Conservation (phyloP, 1,140 invertebrate genomes). For the Solenopsis fugax region DNA sequence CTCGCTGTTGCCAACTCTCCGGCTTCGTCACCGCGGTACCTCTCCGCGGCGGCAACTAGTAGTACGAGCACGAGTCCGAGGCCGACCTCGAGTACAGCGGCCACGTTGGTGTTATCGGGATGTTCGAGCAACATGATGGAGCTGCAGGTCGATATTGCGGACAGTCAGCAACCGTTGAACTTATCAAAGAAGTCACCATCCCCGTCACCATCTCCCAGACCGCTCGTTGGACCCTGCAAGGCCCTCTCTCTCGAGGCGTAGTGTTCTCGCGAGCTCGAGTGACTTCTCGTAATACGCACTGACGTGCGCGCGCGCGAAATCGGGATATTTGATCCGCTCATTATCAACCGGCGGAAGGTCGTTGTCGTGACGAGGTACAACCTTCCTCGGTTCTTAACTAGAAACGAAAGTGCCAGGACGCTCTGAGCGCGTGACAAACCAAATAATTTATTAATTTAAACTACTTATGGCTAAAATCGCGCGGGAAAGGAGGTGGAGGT, state of each 20-base stretch:
- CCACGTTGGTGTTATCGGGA: conserved; percentile 82
- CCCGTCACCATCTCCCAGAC: conserved; percentile 91
- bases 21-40: conserved; percentile 83
- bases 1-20: conserved; percentile 81
- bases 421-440: conserved; percentile 88
- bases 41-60: conserved; percentile 82
- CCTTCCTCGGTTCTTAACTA: conserved; percentile 39
- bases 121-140: conserved; percentile 89
- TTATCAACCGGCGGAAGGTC: conserved; percentile 37
- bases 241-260: conserved; percentile 88
- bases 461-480: conserved; percentile 73
- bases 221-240: conserved; percentile 86
- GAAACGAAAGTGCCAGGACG: conserved; percentile 85
- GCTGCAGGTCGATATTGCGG: conserved; percentile 93
- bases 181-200: conserved; percentile 95
- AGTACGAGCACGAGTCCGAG: conserved; percentile 84
- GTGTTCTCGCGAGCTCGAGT: conserved; percentile 72
- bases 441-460: conserved; percentile 89
- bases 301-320: conserved; percentile 19
- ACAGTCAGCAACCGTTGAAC: conserved; percentile 94
- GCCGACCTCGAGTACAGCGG: conserved; percentile 83
- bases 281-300: conserved; percentile 45
- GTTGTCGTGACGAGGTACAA: conserved; percentile 55
- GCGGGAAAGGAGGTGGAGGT: conserved; percentile 64
- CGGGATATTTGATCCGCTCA: conserved; percentile 10